Base-by-base conservation (phyloP, 2,113 vertebrate genomes). In the Arothron firmamentum region DNA sequence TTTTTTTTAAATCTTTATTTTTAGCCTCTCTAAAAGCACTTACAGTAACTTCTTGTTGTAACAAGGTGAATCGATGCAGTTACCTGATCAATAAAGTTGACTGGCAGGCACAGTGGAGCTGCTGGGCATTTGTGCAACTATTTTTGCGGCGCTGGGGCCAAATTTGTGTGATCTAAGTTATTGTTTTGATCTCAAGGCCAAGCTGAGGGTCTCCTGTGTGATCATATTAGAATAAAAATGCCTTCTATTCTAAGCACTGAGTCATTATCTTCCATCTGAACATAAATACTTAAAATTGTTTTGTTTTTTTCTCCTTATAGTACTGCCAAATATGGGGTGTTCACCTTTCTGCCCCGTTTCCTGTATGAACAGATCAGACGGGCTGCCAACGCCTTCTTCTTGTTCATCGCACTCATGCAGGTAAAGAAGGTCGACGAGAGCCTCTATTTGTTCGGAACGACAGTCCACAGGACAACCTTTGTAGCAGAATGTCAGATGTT, bases 381-480 rank as follows among this genome's bases (percentile, higher is more conserved):
- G 88, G 97, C 97, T 68, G 97, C 97, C 79, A 99, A 99, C 72
- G 94, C 97, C 84, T 99, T 99, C 92, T 99, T 99, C 88, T 94
- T 99, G 79, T 98, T 99, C 90, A 98, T 99, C 88, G 96, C 97
- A 88, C 96, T 99, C 90, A 91, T 99, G 92, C 97, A 99, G 95
- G 97, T 98, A 94, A 67, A 17, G 45, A 16, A 47, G 45, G n/a
- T n/a, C 34, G 9, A 38, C 1, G 11, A 38, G 34, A 11, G 11
- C 34, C 12, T 38, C 9, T 10, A 11, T 38, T 11, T 3, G 11
- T 10, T 38, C 11, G 34, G 34, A 38, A 28, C 4, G 25, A 1
- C 34, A 12, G 34, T 38, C 11, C 11, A 12, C 6, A 31, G 28
- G 28, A 31, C 28, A 9, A 5, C 21, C 21, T 31, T 31, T 6